Percentiles rank a stretch among this genome's conserved stretches.
Evolutionary conservation across 2,797 vertebrate genomes (phyloP).

Genomic region (Rhinatrema bivittatum): DNA sequence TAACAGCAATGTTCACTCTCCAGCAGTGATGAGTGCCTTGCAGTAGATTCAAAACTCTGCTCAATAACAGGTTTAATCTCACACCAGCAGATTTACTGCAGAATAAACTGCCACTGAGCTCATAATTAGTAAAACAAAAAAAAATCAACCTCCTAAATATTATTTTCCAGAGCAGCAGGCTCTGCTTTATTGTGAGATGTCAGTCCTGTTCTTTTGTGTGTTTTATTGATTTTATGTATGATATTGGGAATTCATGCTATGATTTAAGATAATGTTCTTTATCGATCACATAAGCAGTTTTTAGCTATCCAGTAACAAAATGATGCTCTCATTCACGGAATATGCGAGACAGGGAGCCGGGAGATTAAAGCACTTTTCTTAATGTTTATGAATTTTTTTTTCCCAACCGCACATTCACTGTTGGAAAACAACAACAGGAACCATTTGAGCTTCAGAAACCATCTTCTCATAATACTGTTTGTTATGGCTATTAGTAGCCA

Average conservation of each 20-base stretch:
- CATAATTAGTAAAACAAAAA: conserved; percentile 70
- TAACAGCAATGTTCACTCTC: conserved; percentile 81
- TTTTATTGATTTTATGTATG: conserved; percentile 94
- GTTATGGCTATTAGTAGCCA: conserved; percentile 53
- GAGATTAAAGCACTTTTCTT: conserved; percentile 47
- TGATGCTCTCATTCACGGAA: conserved; percentile 79
- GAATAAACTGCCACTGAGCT: conserved; percentile 77
- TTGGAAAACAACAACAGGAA: conserved; percentile 54
- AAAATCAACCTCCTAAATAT: conserved; percentile 66
- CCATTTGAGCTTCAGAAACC: conserved; percentile 51
- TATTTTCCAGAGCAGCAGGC: conserved; percentile 84
- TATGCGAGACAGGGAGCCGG: conserved; percentile 71
- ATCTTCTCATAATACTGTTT: conserved; percentile 64
- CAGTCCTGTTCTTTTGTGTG: conserved; percentile 71
- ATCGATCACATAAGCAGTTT: conserved; percentile 94
- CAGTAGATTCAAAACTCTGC: conserved; percentile 78
- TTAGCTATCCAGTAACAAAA: conserved; percentile 85
- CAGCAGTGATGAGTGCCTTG: conserved; percentile 81
- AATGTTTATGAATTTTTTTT: conserved; percentile 42
- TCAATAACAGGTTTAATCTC: conserved; percentile 81
- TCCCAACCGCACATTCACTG: conserved; percentile 45
- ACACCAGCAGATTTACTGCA: conserved; percentile 76
- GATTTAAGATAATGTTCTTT: conserved; percentile 97
- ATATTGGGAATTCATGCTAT: conserved; percentile 87
- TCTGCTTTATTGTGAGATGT: conserved; percentile 87